Base-by-base conservation (phyloP, 2,113 vertebrate genomes). In the Austrofundulus limnaeus region DNA sequence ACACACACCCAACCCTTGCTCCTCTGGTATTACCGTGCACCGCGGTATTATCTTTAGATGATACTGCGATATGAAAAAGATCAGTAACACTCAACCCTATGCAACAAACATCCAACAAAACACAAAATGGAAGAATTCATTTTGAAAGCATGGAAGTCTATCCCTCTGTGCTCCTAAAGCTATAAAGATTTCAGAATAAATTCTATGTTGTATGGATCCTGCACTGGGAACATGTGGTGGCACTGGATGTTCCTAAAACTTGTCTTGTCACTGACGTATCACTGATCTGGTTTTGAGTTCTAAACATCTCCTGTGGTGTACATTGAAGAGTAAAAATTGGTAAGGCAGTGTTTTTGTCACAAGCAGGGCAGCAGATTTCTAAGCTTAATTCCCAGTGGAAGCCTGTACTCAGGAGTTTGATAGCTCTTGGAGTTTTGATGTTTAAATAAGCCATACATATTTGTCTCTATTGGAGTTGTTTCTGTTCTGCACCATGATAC, bases 361-460 rank as follows among this genome's bases (percentile, higher is more conserved):
- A 67, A 71, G 48, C 38, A 8, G 11, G 31, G 49, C 41, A 61
- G 57, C 63, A 64, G 38, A 61, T 72, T 51, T 5, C 21, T 5
- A 14, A 15, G 6, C 11, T 37, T 38, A 46, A 38, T 45, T 76
- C 34, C 25, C 60, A 49, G 31, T 37, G n/a, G 39, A 38, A 23
- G 37, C 14, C 34, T 34, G 14, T 41, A 16, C 21, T 43, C 11
- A 21, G 20, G n/a, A 38, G 19, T 4, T 16, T 14, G 31, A 57
- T 39, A 21, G 45, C 58, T 23, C 6, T n/a, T n/a, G 15, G 11
- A 46, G 47, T 45, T 47, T 43, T 7, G 10, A 10, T 28, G 20
- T 54, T 47, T 15, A 59, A 7, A 45, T 16, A 43, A 28, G n/a
- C 15, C 13, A 50, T 51, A 28, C 24, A 47, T 11, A 16, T 23